These are phyloP conservation scores for Chloropsis hardwickii DNA, from an alignment of 2,113 vertebrate species.

Conservation along the genomic window DNA sequence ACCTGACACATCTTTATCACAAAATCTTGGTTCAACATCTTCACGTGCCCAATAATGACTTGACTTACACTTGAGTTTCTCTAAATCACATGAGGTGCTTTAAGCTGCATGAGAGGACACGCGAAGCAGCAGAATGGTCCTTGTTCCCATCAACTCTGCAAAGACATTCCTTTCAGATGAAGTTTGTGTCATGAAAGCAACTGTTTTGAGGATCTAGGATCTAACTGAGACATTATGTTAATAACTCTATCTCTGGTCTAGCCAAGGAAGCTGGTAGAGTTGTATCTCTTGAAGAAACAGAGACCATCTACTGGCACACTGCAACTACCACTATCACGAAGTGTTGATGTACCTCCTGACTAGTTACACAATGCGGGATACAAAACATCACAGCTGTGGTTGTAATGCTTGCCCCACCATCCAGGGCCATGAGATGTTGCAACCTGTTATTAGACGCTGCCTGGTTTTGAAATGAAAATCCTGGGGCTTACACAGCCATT, in stretches of 20 bases:
- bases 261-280: not conserved
- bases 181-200: not conserved
- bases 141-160: not conserved
- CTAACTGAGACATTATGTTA: not conserved
- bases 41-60: not conserved
- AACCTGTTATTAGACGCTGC: rapidly evolving
- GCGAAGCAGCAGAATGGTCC: not conserved
- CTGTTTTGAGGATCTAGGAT: not conserved
- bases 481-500: not conserved
- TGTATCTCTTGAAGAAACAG: not conserved
- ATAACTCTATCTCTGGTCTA: not conserved
- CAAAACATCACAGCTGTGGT: not conserved
- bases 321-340: not conserved
- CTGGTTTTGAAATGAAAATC: not conserved
- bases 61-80: not conserved
- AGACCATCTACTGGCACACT: not conserved
- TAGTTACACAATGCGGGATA: not conserved
- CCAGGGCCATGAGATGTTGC: not conserved
- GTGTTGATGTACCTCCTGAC: not conserved
- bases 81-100: not conserved
- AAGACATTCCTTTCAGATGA: not conserved
- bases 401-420: not conserved
- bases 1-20: not conserved
- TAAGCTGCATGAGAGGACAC: not conserved
- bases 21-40: not conserved